These are phyloP conservation scores for Stegodyphus dumicola DNA, from an alignment of 1,140 invertebrate species.

Conservation along the genomic window DNA sequence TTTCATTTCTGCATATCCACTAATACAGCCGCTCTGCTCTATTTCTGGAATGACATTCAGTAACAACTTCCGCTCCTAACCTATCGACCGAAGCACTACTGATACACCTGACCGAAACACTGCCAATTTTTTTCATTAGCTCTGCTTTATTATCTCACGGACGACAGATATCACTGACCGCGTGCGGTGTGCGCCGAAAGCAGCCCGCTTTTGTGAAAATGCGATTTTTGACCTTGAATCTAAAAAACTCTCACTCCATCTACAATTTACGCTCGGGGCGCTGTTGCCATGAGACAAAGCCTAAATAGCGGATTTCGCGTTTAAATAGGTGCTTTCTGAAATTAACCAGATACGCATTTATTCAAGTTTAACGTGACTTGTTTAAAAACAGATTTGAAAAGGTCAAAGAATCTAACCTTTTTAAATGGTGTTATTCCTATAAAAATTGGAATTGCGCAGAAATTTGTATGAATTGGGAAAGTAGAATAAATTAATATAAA, in stretches of 20 bases:
- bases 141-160: conserved; percentile 1
- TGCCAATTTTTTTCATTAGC: conserved; percentile 1
- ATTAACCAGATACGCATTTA: conserved; percentile 11
- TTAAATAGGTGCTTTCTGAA: not conserved
- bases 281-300: conserved; percentile 50
- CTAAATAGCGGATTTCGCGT: conserved; percentile 13
- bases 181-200: not conserved
- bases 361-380: conserved; percentile 6
- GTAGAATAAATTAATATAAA: not conserved
- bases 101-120: conserved; percentile 45
- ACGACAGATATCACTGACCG: conserved; percentile 21
- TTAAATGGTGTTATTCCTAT: no score
- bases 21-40: conserved; percentile 20
- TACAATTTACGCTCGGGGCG: conserved; percentile 22
- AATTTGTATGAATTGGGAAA: not conserved
- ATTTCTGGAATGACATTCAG: conserved; percentile 25
- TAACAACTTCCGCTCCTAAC: conserved; percentile 45
- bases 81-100: conserved; percentile 55
- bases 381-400: not conserved
- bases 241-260: not conserved
- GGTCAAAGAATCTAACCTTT: not conserved
- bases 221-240: conserved; percentile 37
- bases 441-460: not conserved
- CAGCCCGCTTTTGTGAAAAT: no score
- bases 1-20: no score